Conservation (phyloP, 2,797 vertebrate genomes). For the Pangasius krempfi region DNA sequence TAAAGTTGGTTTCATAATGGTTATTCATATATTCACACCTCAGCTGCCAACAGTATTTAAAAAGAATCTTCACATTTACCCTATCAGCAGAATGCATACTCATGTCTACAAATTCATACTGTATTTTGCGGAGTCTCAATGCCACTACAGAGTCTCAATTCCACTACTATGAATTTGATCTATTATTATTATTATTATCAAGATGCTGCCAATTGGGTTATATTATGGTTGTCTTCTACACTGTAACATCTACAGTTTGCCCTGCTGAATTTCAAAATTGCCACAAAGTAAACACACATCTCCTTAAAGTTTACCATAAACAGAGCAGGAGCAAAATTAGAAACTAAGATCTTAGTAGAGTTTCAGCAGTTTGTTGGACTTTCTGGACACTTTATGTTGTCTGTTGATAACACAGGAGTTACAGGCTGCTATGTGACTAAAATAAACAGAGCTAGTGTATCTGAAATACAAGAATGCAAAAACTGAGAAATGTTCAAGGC, state of each 20-base stretch:
- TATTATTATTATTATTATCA: background rate
- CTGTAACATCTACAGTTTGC: background rate
- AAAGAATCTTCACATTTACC: background rate
- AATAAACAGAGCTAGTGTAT: background rate
- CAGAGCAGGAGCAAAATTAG: background rate
- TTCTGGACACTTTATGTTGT: background rate
- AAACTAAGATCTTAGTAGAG: background rate
- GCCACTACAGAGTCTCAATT: background rate
- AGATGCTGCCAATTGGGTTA: background rate
- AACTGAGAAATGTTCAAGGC: background rate
- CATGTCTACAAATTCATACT: background rate
- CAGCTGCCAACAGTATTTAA: background rate
- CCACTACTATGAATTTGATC: background rate
- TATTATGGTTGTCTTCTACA: background rate
- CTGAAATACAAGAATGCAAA: background rate
- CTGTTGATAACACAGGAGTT: background rate
- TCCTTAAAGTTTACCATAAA: background rate
- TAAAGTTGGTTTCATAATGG: background rate
- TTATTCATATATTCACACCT: background rate
- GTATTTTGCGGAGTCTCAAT: background rate
- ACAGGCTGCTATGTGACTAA: background rate
- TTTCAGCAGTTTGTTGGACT: background rate
- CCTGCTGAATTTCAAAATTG: background rate
- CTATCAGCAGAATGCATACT: background rate
- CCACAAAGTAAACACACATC: background rate